Base-by-base conservation (phyloP, 53 echinoderm and acorn worm species). In the Echinometra lucunter region DNA sequence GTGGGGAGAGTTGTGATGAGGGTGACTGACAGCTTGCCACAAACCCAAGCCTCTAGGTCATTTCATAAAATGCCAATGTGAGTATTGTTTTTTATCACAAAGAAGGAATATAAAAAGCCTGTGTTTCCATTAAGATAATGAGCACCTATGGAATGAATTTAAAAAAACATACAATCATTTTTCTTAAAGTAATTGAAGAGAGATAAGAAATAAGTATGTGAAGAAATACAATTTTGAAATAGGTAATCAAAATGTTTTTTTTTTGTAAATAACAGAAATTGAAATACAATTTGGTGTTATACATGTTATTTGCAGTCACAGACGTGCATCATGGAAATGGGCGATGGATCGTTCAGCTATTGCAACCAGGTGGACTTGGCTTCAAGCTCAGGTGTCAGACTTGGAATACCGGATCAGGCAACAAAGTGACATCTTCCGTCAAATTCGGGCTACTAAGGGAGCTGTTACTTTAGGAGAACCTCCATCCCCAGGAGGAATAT, bases 281-380 rank as follows among this genome's bases (percentile, higher is more conserved):
- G n/a, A n/a, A n/a, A n/a, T n/a, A n/a, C n/a, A n/a, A n/a, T n/a
- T n/a, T n/a, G n/a, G n/a, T n/a, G n/a, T n/a, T n/a, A n/a, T n/a
- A n/a, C n/a, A n/a, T n/a, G n/a, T n/a, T n/a, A n/a, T n/a, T n/a
- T n/a, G n/a, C 96, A 98, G 99, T 80, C 97, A 98, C 92, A 97
- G 95, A 67, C 88, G 99, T 91, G 97, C 99, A 66, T 95, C 97
- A 13, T 97, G 99, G 99, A 97, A 98, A 89, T 98, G 99, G 99
- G 98, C 98, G 0, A 94, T 94, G 78, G 96, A 97, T 72, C 95
- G 99, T 90, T 97, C 99, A 66, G 96, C 97, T 44, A 95, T 98
- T 92, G 99, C 97, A 37, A 96, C 97, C 66, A 96, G 96, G 37
- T 98, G 99, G 99, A 98, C 99, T 18, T 98, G 99, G 99, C 96